Percentiles rank a stretch among this genome's conserved stretches.
phyloP scores from a whole-genome alignment of 2,888 invertebrate species.

The Fabriciana adippe region DNA sequence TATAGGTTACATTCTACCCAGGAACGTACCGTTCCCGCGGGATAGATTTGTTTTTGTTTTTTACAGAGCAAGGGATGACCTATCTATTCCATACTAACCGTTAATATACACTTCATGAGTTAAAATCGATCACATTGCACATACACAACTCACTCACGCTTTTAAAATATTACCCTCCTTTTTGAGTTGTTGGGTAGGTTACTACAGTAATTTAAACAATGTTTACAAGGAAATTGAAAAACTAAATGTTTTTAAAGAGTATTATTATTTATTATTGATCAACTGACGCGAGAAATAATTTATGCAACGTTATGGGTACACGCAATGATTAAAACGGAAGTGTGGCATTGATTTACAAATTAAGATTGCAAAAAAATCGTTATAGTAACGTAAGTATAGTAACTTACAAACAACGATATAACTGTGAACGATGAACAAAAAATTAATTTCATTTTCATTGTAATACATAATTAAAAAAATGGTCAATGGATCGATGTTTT shows the following conservation, averaged over 20 bases:
- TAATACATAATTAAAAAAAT: background rate
- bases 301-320: conserved; percentile 8
- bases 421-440: conserved; percentile 4
- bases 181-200: background rate
- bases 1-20: too few relatives aligned
- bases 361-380: conserved; percentile 10
- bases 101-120: too few relatives aligned
- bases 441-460: background rate
- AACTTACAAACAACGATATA: background rate
- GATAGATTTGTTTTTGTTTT: too few relatives aligned
- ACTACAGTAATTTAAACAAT: background rate
- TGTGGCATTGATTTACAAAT: conserved; percentile 15
- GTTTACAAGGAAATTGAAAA: conserved; percentile 9
- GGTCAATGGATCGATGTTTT: too few relatives aligned
- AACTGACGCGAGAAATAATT: conserved; percentile 5
- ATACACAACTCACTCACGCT: too few relatives aligned
- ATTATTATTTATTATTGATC: background rate
- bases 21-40: too few relatives aligned
- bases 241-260: background rate
- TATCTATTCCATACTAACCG: too few relatives aligned
- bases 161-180: too few relatives aligned
- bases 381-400: too few relatives aligned
- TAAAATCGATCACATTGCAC: too few relatives aligned
- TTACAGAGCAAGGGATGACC: too few relatives aligned
- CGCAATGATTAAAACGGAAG: conserved; percentile 16